Evolutionary conservation across 2,888 invertebrate genomes (phyloP), one percentile per base, ranked within the genome.

Genomic region (Cordilura impudica): DNA sequence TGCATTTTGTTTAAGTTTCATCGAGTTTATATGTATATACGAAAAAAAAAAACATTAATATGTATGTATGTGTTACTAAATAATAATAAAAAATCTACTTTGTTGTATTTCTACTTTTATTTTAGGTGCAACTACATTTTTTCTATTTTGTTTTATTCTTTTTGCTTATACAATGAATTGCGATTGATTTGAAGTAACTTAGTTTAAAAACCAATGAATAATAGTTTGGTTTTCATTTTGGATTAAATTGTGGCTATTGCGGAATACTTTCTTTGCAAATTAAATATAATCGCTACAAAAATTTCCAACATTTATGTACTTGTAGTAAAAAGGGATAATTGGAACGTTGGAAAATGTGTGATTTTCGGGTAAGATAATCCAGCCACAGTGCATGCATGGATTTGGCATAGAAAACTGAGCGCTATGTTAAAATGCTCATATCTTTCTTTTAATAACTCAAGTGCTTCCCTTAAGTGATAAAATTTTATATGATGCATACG

Each of bases 241-340:
- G 60, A 58, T 67, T 71, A 39, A 58, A 71, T 63, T 71, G 58
- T 73, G 70, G 31, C 51, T 73, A 26, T 73, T 71, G 75, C 43
- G 61, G 69, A 72, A 66, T 80, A 69, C 69, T 75, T 72, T 75
- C 71, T 71, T 43, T 18, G 74, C 47, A 67, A 74, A 63, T 47
- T 14, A 53, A 71, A 65, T 31, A 53, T 54, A 72, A 39, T 67
- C 31, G 49, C 58, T 78, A 78, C 63, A 76, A 49, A 63, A 67
- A 31, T 66, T 56, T 49, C 29, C 35, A 70, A 73, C 71, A 75
- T 79, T 75, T n/a, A n/a, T 78, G 78, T 69, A 79, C n/a, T n/a
- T n/a, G 75, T 72, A 29, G 21, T 70, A 49, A 75, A 75, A 77
- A 79, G 79, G 79, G 79, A 79, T 79, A 79, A 79, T 61, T 49